Conservation (phyloP, 2,113 vertebrate species). For the Centropus bengalensis region DNA sequence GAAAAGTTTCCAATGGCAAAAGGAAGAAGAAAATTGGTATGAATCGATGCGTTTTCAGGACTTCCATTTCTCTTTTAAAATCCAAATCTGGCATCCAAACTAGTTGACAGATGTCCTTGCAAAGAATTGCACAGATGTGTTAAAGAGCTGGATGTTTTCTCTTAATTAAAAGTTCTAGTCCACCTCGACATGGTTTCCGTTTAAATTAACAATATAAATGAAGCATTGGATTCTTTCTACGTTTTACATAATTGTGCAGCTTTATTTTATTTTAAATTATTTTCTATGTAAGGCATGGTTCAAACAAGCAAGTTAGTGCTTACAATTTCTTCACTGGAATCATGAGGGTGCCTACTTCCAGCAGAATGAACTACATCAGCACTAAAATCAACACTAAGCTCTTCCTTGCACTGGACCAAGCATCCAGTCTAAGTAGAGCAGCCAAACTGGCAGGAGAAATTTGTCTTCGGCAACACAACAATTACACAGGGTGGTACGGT, state of each 20-base stretch:
- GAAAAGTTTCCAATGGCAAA: not conserved
- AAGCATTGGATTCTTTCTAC: conserved; percentile 31
- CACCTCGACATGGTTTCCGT: conserved; percentile 7
- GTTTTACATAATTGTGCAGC: conserved; percentile 35
- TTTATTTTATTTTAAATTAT: not conserved
- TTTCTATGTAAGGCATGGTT: conserved; percentile 62
- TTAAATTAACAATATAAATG: conserved; percentile 26
- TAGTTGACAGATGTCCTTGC: not conserved
- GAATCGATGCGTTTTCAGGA: not conserved
- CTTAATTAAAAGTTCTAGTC: conserved; percentile 21
- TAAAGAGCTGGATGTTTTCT: not conserved
- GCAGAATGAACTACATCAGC: not conserved
- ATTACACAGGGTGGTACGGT: rapidly evolving
- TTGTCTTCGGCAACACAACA: not conserved
- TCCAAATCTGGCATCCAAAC: not conserved
- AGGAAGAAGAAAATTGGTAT: not conserved
- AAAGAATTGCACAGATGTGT: not conserved
- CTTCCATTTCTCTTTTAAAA: conserved; percentile 5
- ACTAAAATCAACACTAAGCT: not conserved
- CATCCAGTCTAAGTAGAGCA: not conserved
- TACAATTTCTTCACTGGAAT: conserved; percentile 12
- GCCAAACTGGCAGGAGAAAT: not conserved
- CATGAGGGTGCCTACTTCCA: not conserved
- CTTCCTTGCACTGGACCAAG: not conserved
- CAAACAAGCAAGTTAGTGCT: conserved; percentile 45